Evolutionary conservation across 2,888 invertebrate species (phyloP), one percentile per base, ranked within the genome.

Genomic region (Polietes domitor): DNA sequence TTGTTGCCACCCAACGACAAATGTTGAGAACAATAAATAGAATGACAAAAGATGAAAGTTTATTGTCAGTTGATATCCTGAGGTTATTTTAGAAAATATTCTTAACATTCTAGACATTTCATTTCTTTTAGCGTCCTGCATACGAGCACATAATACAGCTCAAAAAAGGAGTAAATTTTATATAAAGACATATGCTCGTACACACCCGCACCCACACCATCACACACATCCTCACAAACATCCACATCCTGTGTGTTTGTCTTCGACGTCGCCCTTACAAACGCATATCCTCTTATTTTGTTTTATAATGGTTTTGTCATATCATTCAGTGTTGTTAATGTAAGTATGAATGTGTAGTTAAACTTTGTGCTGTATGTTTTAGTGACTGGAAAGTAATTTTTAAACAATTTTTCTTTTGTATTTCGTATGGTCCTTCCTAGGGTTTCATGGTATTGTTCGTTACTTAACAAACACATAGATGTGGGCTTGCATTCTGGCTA

Each of bases 1-100:
- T 65, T 65, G 19, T 19, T 12, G 32, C 76, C 68, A 74, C 76
- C 74, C 43, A 74, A 71, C 24, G 32, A 63, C 78, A 76, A 81
- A 81, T 76, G 75, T 61, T 75, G 58, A 80, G 84, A 85, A 86
- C 84, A 85, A 86, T 86, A 85, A 85, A 87, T 84, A 85, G 84
- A 83, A 85, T 86, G 87, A 86, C 86, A 86, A 85, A 86, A 84
- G 85, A 85, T 81, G 85, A 85, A 86, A 86, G 85, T 85, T 85
- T 86, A 86, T 86, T 86, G 85, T 85, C 85, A 85, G 86, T 82
- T 86, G 85, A 85, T 86, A 84, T 86, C 85, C 86, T 82, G 72
- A 79, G 85, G 85, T 75, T 85, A 80, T 85, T 82, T 80, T 75
- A 80, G 82, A 84, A 83, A 84, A 84, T 84, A 84, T 84, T 83